These are phyloP conservation scores for Strigamia maritima DNA, from an alignment of 2,888 invertebrate genomes.

Conservation along the genomic window DNA sequence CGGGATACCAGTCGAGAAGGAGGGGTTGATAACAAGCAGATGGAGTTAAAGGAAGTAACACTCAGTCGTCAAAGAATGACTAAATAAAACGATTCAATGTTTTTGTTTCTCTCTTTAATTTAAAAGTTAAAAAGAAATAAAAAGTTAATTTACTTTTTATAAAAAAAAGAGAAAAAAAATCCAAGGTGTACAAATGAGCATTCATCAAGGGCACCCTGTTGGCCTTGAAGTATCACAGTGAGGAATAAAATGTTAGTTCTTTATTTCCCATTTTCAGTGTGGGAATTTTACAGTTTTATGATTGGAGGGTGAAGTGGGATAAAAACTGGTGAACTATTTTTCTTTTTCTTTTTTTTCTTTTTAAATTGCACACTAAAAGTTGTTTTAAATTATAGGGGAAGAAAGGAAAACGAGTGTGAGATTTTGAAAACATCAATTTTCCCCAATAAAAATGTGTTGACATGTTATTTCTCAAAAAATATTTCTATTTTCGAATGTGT, in stretches of 20 bases:
- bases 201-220: background rate
- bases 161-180: background rate
- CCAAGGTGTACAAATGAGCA: background rate
- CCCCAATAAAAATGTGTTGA: background rate
- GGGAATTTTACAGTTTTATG: constrained; percentile 29
- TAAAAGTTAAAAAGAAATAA: too few species aligned
- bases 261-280: background rate
- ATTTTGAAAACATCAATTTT: constrained; percentile 10
- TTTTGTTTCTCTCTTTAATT: background rate
- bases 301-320: background rate
- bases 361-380: background rate
- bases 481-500: constrained; percentile 22
- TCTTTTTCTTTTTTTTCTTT: background rate
- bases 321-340: constrained; percentile 1
- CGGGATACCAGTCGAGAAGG: background rate
- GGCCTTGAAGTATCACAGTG: background rate
- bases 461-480: background rate
- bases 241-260: background rate
- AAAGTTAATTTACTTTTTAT: too few species aligned
- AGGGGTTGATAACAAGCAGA: constrained; percentile 10
- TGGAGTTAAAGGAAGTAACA: background rate
- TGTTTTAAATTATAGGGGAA: background rate
- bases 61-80: background rate
- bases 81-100: background rate
- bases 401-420: background rate